phyloP scores from a whole-genome alignment of 2,113 vertebrate species.

The Saccopteryx bilineata region DNA sequence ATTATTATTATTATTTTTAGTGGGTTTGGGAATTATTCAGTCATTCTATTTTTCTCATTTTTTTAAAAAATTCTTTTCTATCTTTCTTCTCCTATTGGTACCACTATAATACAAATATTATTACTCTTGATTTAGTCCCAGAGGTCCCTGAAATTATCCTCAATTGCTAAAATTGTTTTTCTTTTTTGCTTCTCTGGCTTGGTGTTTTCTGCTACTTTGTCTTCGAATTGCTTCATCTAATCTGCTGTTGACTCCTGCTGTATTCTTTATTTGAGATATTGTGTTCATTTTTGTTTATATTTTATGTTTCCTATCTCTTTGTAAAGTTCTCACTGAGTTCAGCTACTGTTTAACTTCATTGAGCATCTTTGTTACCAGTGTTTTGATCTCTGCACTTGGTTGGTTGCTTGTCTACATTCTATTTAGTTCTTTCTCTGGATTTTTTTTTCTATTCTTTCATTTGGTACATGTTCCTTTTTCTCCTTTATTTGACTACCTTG shows the following conservation, averaged over 20 bases:
- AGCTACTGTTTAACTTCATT: neutral
- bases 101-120: neutral
- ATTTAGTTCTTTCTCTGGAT: neutral
- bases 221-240: neutral
- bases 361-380: neutral
- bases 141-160: neutral
- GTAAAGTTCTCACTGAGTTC: neutral
- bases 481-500: neutral
- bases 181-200: neutral
- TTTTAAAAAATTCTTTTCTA: neutral
- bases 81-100: neutral
- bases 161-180: too few relatives aligned
- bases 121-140: neutral
- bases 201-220: neutral
- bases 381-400: neutral
- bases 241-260: neutral
- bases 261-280: neutral
- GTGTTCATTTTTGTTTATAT: too few relatives aligned
- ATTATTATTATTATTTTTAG: too few relatives aligned
- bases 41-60: neutral
- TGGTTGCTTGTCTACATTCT: neutral
- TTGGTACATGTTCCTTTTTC: neutral
- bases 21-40: neutral
- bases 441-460: neutral
- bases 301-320: neutral